These are phyloP conservation scores for Calliphora vomitoria DNA, from an alignment of 2,888 invertebrate species.

Conservation along the genomic window DNA sequence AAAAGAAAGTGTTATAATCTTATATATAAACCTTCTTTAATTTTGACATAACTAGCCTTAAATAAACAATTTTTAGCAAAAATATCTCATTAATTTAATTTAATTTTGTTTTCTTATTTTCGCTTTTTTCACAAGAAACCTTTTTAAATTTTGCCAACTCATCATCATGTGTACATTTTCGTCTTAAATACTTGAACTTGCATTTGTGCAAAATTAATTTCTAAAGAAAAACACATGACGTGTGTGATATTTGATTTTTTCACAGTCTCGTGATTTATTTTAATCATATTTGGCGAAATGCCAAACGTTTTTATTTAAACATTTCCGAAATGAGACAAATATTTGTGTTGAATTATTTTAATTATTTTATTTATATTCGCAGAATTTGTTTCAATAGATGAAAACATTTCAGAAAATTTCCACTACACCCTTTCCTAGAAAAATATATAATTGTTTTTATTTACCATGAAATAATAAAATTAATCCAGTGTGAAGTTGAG, in stretches of 20 bases:
- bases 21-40: background rate
- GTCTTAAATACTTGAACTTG: background rate
- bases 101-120: too few relatives aligned
- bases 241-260: slow-evolving; percentile 9
- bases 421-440: background rate
- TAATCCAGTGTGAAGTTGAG: too few relatives aligned
- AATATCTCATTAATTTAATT: too few relatives aligned
- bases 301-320: slow-evolving; percentile 36
- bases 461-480: too few relatives aligned
- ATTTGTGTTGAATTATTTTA: slow-evolving; percentile 17
- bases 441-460: background rate
- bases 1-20: too few relatives aligned
- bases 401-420: background rate
- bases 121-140: background rate
- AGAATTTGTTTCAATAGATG: background rate
- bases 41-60: background rate
- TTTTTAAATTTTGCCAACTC: background rate
- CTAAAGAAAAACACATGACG: slow-evolving; percentile 39
- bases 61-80: slow-evolving; percentile 4
- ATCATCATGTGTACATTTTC: slow-evolving; percentile 12
- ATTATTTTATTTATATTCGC: background rate
- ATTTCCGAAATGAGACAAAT: slow-evolving; percentile 8
- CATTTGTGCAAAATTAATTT: slow-evolving; percentile 10
- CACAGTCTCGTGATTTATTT: slow-evolving; percentile 49
- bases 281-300: slow-evolving; percentile 35